Evolutionary conservation across 2,797 vertebrate species (phyloP), one percentile per base, ranked within the genome.

Genomic region (Anolis apletophallus): DNA sequence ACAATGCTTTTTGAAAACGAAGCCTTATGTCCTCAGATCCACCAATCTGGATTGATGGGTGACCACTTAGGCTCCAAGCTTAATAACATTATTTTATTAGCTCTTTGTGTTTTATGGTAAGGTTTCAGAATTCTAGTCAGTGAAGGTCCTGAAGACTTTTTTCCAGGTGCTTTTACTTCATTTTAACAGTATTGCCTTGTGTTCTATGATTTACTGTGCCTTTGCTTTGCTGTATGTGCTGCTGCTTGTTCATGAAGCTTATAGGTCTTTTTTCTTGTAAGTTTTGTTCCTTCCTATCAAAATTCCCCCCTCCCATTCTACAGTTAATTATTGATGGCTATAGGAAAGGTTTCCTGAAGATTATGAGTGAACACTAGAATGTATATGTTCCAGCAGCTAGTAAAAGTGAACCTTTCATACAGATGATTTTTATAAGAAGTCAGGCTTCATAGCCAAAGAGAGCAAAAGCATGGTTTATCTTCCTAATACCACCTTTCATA

Each of bases 21-120:
- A 92, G 87, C 85, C 92, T 92, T 91, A 84, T 93, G 90, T 92
- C 88, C 91, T 94, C 91, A 92, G 89, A 92, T 92, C 91, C 91
- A 92, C 92, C 91, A 90, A 77, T 92, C 90, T 91, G 87, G 89
- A 74, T 23, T 83, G 91, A 54, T 81, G 84, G 76, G 85, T 75
- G 76, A 72, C 0, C 2, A 75, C 59, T 29, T 78, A 77, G 85
- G 74, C 0, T 0, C 34, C 54, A 32, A 0, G 0, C 76, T 81
- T 87, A 85, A 83, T 89, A 87, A 83, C 87, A 67, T 40, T 50
- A 3, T 46, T 23, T 40, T 50, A 3, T 46, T 23, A 34, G 34
- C 75, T 88, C 36, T 87, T 29, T 0, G 6, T 32, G 26, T 52
- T 89, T n/a, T 69, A 46, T 55, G 36, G 13, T 40, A 77, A 85